Evolutionary conservation across 2,113 vertebrate species (phyloP), one percentile per base, ranked within the genome.

Genomic region (Callorhinus ursinus): DNA sequence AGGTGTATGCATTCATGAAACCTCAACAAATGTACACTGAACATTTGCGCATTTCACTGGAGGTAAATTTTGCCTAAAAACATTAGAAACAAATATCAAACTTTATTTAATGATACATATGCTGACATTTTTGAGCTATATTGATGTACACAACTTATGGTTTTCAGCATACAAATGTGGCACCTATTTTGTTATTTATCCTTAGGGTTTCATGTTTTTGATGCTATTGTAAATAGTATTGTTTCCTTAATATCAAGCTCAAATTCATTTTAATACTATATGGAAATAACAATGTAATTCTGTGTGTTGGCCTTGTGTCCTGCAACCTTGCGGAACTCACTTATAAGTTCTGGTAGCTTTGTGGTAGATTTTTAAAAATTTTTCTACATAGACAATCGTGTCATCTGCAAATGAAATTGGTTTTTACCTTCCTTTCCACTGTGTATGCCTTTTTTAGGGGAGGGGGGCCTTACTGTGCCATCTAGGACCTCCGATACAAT

Each of bases 41-140:
- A 65, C 88, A 93, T 51, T 82, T 95, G 36, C 90, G 21, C 28
- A 72, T 85, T 83, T 95, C 42, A 55, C 22, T 42, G 85, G 51
- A 96, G 88, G 28, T 83, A 92, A 61, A 63, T 61, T 96, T 97
- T 96, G 26, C 65, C 74, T 94, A 84, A 79, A 96, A 91, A 86
- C 53, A 72, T 39, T 91, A 22, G 79, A 82, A 93, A 74, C 28
- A 77, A 79, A 82, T 85, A 85, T 65, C 2, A 5, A 72, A 53
- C 26, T 89, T 96, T 77, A 61, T 53, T 83, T 90, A 85, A 80
- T 85, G 42, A 59, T 39, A 57, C 26, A 0, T 22, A 89, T 92
- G 87, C 42, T 88, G 63, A 95, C 82, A 31, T 57, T 88, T 92
- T 93, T 83, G 46, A 95, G 55, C 33, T 85, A 63, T 42, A 39